Evolutionary conservation across 2,797 vertebrate species (phyloP).

Genomic region (Xenopus petersii): DNA sequence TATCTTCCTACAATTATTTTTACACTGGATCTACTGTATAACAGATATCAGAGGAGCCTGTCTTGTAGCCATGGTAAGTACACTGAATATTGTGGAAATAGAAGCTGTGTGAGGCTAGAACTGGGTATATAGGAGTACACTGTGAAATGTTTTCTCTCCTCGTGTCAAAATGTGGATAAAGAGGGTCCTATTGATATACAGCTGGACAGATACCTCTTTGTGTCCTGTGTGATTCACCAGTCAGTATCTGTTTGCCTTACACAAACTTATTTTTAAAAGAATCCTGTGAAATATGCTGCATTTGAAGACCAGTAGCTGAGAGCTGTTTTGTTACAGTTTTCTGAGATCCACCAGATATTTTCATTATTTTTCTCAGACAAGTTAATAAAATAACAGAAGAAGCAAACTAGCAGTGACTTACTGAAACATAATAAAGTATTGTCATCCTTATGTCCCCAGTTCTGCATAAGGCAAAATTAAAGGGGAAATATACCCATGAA

Average conservation of each 20-base stretch:
- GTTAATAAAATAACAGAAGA: no score
- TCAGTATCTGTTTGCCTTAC: constrained; percentile 1
- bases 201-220: constrained; percentile 32
- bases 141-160: not conserved
- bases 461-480: no score
- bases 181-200: not conserved
- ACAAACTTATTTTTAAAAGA: no score
- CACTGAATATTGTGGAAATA: not conserved
- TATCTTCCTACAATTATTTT: not conserved
- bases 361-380: no score
- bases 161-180: not conserved
- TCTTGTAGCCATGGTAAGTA: constrained; percentile 38
- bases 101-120: not conserved
- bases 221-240: constrained; percentile 17
- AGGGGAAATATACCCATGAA: no score
- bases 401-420: no score
- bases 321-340: no score
- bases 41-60: not conserved
- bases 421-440: no score
- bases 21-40: constrained; percentile 16
- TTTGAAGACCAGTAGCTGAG: no score
- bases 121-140: not conserved
- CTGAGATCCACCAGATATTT: no score
- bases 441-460: no score
- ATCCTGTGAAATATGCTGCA: no score